Evolutionary conservation across 2,888 invertebrate genomes (phyloP).

Genomic region (Cecidostiba fungosa): DNA sequence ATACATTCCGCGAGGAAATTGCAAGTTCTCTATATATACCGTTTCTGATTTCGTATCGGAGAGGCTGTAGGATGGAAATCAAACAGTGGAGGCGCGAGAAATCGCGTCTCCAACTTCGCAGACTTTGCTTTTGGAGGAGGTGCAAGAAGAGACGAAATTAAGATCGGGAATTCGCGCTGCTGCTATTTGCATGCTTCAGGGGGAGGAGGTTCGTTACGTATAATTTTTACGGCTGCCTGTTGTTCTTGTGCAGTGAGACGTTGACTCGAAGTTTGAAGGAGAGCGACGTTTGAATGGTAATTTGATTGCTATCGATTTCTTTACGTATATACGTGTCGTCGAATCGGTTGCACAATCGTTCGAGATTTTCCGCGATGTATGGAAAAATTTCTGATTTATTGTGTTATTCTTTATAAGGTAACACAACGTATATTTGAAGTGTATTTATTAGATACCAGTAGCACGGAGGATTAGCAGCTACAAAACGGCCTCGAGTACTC

Average conservation of each 20-base stretch:
- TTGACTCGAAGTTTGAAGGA: conserved; percentile 24
- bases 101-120: conserved; percentile 42
- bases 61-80: neutral
- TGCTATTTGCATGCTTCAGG: conserved; percentile 22
- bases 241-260: conserved; percentile 14
- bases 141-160: neutral
- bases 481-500: neutral
- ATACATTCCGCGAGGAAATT: neutral
- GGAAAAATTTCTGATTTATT: neutral
- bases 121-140: conserved; percentile 55
- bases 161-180: conserved; percentile 10
- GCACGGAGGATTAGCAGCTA: neutral
- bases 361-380: neutral
- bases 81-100: conserved; percentile 21
- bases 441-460: conserved; percentile 1
- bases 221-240: conserved; percentile 38
- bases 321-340: neutral
- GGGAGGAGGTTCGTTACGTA: conserved; percentile 34
- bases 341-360: conserved; percentile 9
- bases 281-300: conserved; percentile 39
- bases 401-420: neutral
- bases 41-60: conserved; percentile 2
- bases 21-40: neutral
- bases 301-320: conserved; percentile 43
- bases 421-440: neutral